phyloP scores from a whole-genome alignment of 2,113 vertebrate species.

The Gnathochromis pfefferi region DNA sequence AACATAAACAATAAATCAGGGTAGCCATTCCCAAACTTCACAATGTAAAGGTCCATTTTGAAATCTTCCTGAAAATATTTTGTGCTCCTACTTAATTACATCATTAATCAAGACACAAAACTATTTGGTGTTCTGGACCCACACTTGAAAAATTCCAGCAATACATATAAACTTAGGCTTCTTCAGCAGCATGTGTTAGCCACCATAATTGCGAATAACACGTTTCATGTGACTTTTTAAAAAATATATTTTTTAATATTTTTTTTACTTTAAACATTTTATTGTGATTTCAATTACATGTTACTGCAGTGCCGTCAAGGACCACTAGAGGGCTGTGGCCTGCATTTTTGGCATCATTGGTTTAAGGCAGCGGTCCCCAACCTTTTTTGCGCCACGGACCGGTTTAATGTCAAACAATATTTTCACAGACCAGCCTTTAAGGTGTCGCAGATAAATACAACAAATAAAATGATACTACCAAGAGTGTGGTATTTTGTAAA shows the following conservation, averaged over 20 bases:
- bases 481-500: not conserved
- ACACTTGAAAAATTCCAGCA: not conserved
- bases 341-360: not conserved
- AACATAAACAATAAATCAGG: not conserved
- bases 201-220: not conserved
- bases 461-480: not conserved
- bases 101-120: not conserved
- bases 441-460: not conserved
- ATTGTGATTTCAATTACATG: not conserved
- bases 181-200: not conserved
- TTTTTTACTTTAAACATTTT: not conserved
- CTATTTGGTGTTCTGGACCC: not conserved
- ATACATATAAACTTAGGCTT: not conserved
- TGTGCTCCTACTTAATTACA: not conserved
- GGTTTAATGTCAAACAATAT: not conserved
- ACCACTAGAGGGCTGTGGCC: not conserved
- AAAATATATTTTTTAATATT: fast-evolving
- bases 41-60: not conserved
- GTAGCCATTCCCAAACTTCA: not conserved
- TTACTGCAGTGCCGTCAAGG: not conserved
- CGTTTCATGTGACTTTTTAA: not conserved
- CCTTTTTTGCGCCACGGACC: not conserved
- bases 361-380: not conserved
- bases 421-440: not conserved
- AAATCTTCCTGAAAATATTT: not conserved